phyloP scores from a whole-genome alignment of 2,888 invertebrate genomes.

The Alloscopus bannaensis region DNA sequence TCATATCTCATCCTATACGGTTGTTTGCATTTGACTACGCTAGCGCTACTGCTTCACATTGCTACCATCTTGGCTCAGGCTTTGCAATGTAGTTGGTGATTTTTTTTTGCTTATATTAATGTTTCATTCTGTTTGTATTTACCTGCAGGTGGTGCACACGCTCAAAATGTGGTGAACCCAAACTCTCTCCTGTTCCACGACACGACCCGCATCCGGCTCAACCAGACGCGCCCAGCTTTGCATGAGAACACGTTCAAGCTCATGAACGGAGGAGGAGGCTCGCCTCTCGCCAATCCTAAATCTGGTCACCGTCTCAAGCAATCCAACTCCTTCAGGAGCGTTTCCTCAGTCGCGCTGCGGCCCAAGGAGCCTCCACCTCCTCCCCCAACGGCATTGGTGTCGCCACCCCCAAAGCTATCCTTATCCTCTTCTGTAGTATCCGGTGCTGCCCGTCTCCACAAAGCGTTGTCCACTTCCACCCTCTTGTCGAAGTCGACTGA shows the following conservation, averaged over 20 bases:
- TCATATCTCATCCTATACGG: too few relatives aligned
- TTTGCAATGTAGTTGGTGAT: neutral
- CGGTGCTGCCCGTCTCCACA: slow-evolving; percentile 46
- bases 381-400: slow-evolving; percentile 57
- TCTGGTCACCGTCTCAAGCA: slow-evolving; percentile 62
- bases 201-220: slow-evolving; percentile 87
- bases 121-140: too few relatives aligned
- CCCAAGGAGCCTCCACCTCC: slow-evolving; percentile 73
- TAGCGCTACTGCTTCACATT: too few relatives aligned
- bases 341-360: slow-evolving; percentile 73
- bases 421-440: slow-evolving; percentile 27
- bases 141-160: neutral
- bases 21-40: too few relatives aligned
- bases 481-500: slow-evolving; percentile 42
- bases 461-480: slow-evolving; percentile 38
- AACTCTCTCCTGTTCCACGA: slow-evolving; percentile 82
- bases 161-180: slow-evolving; percentile 63
- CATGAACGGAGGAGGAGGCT: too few relatives aligned
- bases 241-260: slow-evolving; percentile 70
- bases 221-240: slow-evolving; percentile 73
- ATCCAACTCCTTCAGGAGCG: slow-evolving; percentile 75
- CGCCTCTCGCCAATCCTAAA: slow-evolving; percentile 3
- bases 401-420: slow-evolving; percentile 6
- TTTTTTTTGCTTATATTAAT: too few relatives aligned
- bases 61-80: too few relatives aligned